These are phyloP conservation scores for Fistularia commersonii DNA, from an alignment of 2,797 vertebrate species.

Conservation along the genomic window DNA sequence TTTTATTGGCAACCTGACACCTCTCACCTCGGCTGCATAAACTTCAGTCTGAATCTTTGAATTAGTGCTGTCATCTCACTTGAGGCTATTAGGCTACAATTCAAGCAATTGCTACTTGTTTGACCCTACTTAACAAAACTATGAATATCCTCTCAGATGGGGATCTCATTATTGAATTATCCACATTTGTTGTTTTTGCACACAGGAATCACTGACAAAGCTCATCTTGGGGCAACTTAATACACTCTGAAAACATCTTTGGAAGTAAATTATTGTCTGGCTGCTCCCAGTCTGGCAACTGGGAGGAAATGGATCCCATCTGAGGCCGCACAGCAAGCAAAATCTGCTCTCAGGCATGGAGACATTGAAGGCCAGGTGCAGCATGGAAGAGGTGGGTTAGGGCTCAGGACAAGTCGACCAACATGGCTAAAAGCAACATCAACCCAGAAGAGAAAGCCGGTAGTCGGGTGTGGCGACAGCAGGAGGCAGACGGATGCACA, in stretches of 20 bases:
- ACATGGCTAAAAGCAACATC: too few relatives aligned
- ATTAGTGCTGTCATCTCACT: constrained; percentile 52
- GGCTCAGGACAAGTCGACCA: too few relatives aligned
- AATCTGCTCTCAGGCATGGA: too few relatives aligned
- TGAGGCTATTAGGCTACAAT: constrained; percentile 44
- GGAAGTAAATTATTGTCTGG: constrained; percentile 9
- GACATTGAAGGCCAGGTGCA: too few relatives aligned
- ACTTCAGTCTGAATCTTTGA: constrained; percentile 3
- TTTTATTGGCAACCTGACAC: constrained; percentile 60
- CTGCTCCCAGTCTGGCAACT: too few relatives aligned
- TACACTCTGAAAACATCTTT: background rate
- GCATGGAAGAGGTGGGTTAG: too few relatives aligned
- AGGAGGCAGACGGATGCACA: too few relatives aligned
- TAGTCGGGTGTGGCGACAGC: too few relatives aligned
- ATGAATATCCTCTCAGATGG: constrained; percentile 27
- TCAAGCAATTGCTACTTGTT: constrained; percentile 19
- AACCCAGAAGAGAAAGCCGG: too few relatives aligned
- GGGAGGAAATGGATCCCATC: too few relatives aligned
- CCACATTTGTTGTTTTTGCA: background rate
- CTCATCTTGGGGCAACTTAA: background rate
- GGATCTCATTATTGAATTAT: background rate
- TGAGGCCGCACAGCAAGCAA: too few relatives aligned
- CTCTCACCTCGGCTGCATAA: constrained; percentile 32
- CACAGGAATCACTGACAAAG: constrained; percentile 8
- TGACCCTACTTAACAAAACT: constrained; percentile 49